These are phyloP conservation scores for Microtus ochrogaster DNA, from an alignment of 2,113 vertebrate genomes.

Conservation along the genomic window DNA sequence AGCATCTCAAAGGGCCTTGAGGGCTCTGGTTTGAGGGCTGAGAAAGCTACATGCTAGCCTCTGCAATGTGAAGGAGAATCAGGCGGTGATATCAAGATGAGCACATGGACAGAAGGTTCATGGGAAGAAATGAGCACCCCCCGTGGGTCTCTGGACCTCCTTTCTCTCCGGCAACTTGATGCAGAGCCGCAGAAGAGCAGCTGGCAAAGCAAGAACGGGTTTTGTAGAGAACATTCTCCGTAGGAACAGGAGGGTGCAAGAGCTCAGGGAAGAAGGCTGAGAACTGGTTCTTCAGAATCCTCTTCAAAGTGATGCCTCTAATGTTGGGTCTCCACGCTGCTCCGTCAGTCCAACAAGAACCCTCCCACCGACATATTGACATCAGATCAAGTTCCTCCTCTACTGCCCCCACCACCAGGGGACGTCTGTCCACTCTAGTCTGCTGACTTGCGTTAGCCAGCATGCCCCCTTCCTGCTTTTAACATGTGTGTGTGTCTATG, in stretches of 20 bases:
- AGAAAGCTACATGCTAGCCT: background rate
- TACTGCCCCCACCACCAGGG: background rate
- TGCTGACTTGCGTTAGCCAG: background rate
- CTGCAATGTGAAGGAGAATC: no score
- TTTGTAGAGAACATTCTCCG: background rate
- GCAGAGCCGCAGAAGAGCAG: background rate
- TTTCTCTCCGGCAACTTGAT: background rate
- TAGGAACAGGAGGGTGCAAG: no score
- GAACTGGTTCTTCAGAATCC: no score
- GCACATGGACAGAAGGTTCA: background rate
- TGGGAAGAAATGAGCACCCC: background rate
- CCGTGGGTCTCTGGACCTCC: no score
- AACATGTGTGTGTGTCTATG: background rate
- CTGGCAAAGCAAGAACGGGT: background rate
- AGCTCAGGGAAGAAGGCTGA: no score
- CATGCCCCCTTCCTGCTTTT: background rate
- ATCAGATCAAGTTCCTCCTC: background rate
- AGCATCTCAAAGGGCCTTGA: background rate
- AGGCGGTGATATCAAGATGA: background rate
- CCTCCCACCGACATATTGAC: background rate
- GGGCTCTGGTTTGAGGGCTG: background rate
- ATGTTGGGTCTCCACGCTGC: rapidly evolving
- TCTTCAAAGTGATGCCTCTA: background rate
- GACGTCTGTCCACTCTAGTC: background rate
- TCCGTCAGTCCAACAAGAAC: background rate